Base-by-base conservation (phyloP, 2,888 invertebrate species). In the Taphrorychus bicolor region DNA sequence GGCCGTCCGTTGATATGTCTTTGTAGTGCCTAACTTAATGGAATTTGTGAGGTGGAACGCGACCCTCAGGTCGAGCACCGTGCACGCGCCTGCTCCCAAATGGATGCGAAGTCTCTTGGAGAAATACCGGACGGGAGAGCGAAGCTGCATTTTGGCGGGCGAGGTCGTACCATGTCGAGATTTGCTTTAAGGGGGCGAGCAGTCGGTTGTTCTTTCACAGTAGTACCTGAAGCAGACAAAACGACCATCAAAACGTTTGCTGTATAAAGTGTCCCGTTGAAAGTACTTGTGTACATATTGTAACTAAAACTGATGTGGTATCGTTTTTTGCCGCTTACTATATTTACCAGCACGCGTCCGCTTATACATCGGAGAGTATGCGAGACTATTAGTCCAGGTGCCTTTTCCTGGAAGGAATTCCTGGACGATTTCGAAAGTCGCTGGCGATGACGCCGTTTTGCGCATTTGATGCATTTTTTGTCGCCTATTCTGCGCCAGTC, bases 71-170 rank as follows among this genome's bases (percentile, higher is more conserved):
- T 57, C 11, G 42, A 23, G 41, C 51, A 57, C 23, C 42, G 32
- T 17, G 68, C 49, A 22, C 59, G 54, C 23, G 54, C 56, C 5
- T 53, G 59, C 21, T 42, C 53, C 3, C 63, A 68, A 23, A 18
- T 68, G 63, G 51, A 68, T 68, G 57, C 63, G 59, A 19, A 63
- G 59, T 68, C 68, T 63, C 11, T 68, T 68, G 21, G 68, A 68
- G 2, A 54, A 54, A 32, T 11, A 32, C 32, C 32, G 32, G 32
- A 11, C 3, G 32, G 32, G 32, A 32, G 32, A 32, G 32, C 32
- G 32, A 11, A 32, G 32, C 32, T 56, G 58, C 58, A 56, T 54
- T 51, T 54, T n/a, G 54, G 49, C 23, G 9, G 32, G 3, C 32
- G 17, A 21, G 48, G 59, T 48, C 65, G 56, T 40, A 41, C 19